These are phyloP conservation scores for Cydia pomonella DNA, from an alignment of 1,140 invertebrate species.

Conservation along the genomic window DNA sequence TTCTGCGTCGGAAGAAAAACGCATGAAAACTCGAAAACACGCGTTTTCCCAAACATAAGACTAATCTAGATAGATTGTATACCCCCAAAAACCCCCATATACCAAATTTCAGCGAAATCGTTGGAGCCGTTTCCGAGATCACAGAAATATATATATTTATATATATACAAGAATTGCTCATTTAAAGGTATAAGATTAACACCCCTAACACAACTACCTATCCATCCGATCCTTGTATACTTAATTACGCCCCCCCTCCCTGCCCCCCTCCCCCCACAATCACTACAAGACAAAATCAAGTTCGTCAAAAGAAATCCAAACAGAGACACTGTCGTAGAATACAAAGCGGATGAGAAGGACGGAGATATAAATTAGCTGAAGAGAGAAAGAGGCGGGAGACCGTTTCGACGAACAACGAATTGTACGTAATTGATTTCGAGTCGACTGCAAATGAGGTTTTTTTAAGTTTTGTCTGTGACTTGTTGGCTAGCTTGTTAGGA, in stretches of 20 bases:
- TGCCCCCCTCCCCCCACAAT: slow-evolving; percentile 33
- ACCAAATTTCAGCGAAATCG: too few relatives aligned
- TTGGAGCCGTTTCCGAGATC: too few relatives aligned
- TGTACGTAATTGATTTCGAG: slow-evolving; percentile 33
- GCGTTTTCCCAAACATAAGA: too few relatives aligned
- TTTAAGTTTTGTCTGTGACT: slow-evolving; percentile 19
- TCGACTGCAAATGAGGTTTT: slow-evolving; percentile 35
- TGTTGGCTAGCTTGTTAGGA: not conserved
- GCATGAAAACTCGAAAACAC: too few relatives aligned
- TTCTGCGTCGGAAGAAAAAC: too few relatives aligned
- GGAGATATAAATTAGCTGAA: not conserved
- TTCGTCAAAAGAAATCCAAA: slow-evolving; percentile 59
- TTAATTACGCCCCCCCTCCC: not conserved
- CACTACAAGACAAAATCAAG: slow-evolving; percentile 40
- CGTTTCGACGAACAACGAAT: slow-evolving; percentile 46
- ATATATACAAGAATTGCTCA: too few relatives aligned
- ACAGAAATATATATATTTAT: too few relatives aligned
- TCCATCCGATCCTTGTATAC: not conserved
- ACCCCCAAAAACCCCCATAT: too few relatives aligned
- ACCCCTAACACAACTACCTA: not conserved
- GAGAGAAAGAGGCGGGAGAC: slow-evolving; percentile 53
- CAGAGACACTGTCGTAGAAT: slow-evolving; percentile 49
- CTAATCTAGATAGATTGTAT: too few relatives aligned
- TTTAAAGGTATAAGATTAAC: too few relatives aligned
- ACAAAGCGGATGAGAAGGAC: slow-evolving; percentile 41